Percentiles rank a stretch among this genome's conserved stretches.
Conservation (phyloP, 1,140 invertebrate genomes). For the Schlechtendalia chinensis region DNA sequence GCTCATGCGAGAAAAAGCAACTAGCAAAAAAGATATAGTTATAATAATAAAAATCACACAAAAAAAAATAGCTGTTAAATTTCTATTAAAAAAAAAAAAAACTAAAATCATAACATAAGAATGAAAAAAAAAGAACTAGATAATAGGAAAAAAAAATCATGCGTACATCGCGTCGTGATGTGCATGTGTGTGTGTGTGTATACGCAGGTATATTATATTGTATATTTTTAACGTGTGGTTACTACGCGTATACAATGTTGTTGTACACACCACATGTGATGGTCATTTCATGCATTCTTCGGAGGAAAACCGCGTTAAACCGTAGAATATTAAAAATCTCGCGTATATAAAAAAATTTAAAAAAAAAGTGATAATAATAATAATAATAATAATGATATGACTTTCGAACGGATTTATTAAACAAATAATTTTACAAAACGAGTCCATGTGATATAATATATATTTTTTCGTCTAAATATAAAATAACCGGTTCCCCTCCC, state of each 20-base stretch:
- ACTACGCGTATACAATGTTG: slow-evolving; percentile 10
- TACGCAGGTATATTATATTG: background rate
- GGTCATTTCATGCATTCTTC: slow-evolving; percentile 42
- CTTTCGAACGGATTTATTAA: too few relatives aligned
- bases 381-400: slow-evolving; percentile 19
- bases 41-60: background rate
- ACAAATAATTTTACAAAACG: too few relatives aligned
- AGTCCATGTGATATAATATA: too few relatives aligned
- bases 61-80: slow-evolving; percentile 34
- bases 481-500: too few relatives aligned
- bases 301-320: slow-evolving; percentile 39
- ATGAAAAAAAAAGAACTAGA: slow-evolving; percentile 20
- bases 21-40: slow-evolving; percentile 14
- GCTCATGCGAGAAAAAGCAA: slow-evolving; percentile 16
- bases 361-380: slow-evolving; percentile 30
- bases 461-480: too few relatives aligned
- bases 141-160: slow-evolving; percentile 36
- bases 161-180: background rate
- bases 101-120: slow-evolving; percentile 32
- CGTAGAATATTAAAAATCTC: slow-evolving; percentile 45
- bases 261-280: slow-evolving; percentile 5
- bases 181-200: background rate
- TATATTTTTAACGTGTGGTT: slow-evolving; percentile 30
- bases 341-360: slow-evolving; percentile 32
- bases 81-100: slow-evolving; percentile 42